A percentile compares a stretch with the other conserved stretches of the same genome.
These are phyloP conservation scores for Schizopygopsis malacanthus DNA, from an alignment of 2,797 vertebrate species.

Conservation along the genomic window DNA sequence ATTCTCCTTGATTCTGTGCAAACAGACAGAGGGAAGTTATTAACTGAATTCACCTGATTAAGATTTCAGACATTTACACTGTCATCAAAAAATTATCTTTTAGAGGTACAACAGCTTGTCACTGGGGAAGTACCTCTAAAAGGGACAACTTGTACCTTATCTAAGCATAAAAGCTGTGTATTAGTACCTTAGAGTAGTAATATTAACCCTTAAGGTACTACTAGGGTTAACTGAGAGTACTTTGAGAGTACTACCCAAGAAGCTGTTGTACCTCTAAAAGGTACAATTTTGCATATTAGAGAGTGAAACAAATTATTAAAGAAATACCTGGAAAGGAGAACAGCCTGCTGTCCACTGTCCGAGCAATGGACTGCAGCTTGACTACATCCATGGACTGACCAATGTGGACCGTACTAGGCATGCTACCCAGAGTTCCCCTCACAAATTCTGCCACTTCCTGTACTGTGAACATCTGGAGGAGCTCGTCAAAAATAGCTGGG, in stretches of 20 bases:
- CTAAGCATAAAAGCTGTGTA: background rate
- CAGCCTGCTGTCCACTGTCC: constrained; percentile 95
- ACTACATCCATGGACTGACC: constrained; percentile 99
- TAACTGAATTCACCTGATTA: background rate
- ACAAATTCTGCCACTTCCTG: constrained; percentile 98
- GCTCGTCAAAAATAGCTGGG: constrained; percentile 96
- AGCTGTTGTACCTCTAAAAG: background rate
- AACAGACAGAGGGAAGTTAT: background rate
- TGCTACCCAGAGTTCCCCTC: constrained; percentile 94
- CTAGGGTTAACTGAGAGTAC: background rate
- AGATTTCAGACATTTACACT: background rate
- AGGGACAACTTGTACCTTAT: background rate
- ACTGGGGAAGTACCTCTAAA: background rate
- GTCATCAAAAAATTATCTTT: background rate
- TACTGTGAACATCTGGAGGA: constrained; percentile 98
- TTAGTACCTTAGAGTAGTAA: background rate
- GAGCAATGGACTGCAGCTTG: constrained; percentile 95
- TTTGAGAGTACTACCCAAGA: background rate
- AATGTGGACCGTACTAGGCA: constrained; percentile 97
- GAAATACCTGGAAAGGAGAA: constrained; percentile 94
- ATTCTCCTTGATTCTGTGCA: constrained; percentile 93
- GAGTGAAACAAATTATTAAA: background rate
- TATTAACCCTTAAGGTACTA: background rate
- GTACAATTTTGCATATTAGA: background rate
- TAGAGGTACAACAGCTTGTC: background rate